Evolutionary conservation across 2,113 vertebrate species (phyloP).

Genomic region (Mobula hypostoma): DNA sequence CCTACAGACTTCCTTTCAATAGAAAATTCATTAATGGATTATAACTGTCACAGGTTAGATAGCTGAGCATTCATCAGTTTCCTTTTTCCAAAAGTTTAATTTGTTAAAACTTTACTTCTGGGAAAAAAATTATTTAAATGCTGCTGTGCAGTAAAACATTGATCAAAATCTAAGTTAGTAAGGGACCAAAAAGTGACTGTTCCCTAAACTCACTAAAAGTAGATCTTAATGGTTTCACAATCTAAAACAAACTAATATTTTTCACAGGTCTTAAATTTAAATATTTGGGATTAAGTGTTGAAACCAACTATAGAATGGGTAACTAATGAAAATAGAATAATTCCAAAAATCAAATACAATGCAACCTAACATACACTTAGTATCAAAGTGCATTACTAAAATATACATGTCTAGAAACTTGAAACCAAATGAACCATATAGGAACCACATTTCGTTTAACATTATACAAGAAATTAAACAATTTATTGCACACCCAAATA

Average conservation of each 20-base stretch:
- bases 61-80: background rate
- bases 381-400: background rate
- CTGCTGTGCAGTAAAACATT: background rate
- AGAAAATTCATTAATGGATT: background rate
- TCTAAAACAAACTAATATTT: background rate
- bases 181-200: background rate
- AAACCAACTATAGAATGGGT: background rate
- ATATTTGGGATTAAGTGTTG: background rate
- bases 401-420: background rate
- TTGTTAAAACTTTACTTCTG: background rate
- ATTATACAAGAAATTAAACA: background rate
- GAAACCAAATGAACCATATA: background rate
- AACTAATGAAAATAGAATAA: background rate
- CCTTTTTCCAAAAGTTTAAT: background rate
- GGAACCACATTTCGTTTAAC: background rate
- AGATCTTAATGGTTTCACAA: background rate
- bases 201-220: background rate
- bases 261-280: too few species aligned
- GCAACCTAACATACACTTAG: background rate
- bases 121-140: too few species aligned
- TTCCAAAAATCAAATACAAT: slow-evolving; percentile 16
- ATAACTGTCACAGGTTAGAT: background rate
- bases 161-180: background rate
- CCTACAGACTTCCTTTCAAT: slow-evolving; percentile 25
- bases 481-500: background rate